phyloP scores from a whole-genome alignment of 2,797 vertebrate species.

The Lemur catta region DNA sequence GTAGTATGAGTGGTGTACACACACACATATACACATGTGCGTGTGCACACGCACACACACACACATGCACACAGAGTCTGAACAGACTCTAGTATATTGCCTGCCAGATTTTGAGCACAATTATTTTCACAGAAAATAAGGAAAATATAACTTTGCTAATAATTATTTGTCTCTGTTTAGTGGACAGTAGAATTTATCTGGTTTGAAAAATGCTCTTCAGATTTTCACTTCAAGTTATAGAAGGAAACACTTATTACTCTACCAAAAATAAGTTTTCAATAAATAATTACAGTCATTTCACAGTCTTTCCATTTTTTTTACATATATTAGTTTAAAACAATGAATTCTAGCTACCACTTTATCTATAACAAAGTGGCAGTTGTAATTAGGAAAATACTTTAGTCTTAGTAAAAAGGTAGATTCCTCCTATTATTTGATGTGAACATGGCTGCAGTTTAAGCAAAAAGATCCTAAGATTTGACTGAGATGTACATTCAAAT shows the following conservation, averaged over 20 bases:
- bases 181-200: not conserved
- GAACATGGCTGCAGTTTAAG: not conserved
- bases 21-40: too few species aligned
- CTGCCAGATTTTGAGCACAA: not conserved
- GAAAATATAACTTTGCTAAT: not conserved
- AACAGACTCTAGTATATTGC: not conserved
- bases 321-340: not conserved
- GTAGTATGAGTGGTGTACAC: not conserved
- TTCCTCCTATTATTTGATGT: accelerated
- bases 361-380: not conserved
- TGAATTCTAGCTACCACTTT: not conserved
- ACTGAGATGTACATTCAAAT: not conserved
- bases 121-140: not conserved
- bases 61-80: not conserved
- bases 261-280: not conserved
- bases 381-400: not conserved
- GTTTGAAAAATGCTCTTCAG: not conserved
- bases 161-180: not conserved
- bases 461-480: not conserved
- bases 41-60: not conserved
- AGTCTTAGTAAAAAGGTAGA: not conserved
- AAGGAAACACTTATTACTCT: not conserved
- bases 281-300: not conserved
- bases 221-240: not conserved
- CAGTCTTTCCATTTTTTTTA: not conserved